Conservation (phyloP, 2,113 vertebrate species). For the Saccopteryx bilineata region DNA sequence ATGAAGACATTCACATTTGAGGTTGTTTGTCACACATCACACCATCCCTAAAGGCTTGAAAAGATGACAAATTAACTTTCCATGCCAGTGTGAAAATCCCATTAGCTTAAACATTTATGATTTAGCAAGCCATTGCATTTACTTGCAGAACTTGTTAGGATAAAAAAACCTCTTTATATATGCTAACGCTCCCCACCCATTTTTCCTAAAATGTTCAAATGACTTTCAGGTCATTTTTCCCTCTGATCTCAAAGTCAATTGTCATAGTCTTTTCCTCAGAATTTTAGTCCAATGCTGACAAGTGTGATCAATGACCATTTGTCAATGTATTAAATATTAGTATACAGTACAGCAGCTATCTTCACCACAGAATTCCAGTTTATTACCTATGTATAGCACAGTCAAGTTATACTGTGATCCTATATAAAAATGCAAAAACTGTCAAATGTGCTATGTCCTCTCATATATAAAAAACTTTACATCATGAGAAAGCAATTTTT, state of each 20-base stretch:
- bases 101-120: constrained; percentile 58
- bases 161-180: constrained; percentile 62
- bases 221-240: constrained; percentile 78
- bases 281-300: constrained; percentile 81
- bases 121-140: constrained; percentile 66
- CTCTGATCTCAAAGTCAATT: constrained; percentile 82
- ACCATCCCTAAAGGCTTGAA: constrained; percentile 66
- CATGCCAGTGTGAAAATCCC: constrained; percentile 59
- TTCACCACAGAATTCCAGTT: constrained; percentile 88
- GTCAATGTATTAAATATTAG: constrained; percentile 75
- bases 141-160: constrained; percentile 55
- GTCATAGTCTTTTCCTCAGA: constrained; percentile 71
- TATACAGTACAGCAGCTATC: constrained; percentile 80
- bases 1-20: constrained; percentile 88
- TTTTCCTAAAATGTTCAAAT: constrained; percentile 75
- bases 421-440: constrained; percentile 79
- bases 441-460: constrained; percentile 72
- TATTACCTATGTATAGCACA: constrained; percentile 80
- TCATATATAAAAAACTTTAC: constrained; percentile 81
- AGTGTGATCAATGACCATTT: constrained; percentile 72
- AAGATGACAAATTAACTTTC: constrained; percentile 72
- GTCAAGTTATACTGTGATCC: constrained; percentile 74
- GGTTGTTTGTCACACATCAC: constrained; percentile 71
- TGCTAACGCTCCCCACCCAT: constrained; percentile 53
- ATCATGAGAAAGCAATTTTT: constrained; percentile 77